Evolutionary conservation across 2,888 invertebrate genomes (phyloP), one percentile per base, ranked within the genome.

Genomic region (Serripes groenlandicus): DNA sequence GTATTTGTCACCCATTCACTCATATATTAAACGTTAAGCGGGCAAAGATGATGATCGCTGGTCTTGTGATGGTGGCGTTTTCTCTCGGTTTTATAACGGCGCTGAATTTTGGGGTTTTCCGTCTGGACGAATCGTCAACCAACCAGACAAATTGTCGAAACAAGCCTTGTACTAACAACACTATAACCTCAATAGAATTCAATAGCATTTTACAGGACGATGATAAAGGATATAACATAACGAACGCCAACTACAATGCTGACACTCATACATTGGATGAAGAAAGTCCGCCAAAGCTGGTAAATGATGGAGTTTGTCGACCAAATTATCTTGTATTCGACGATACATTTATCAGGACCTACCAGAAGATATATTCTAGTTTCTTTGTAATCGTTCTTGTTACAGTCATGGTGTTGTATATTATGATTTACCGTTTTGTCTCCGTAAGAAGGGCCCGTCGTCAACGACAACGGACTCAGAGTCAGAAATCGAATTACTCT

Each of bases 1-100:
- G 92, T 87, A 94, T 94, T 68, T 94, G 93, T 71, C 93, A 93
- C 66, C 94, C 94, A 3, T 93, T 93, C 69, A 86, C 91, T 30
- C 92, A 90, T 35, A 84, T 90, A 15, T 81, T 93, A 49, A 93
- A 88, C 35, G 86, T 90, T 15, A 81, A 86, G 58, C 72, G 91
- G 23, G 91, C 92, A 4, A 88, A 90, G 75, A 56, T 87, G n/a
- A 72, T 87, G 4, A 88, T 91, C 28, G 77, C 83, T 32, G 56
- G 85, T 15, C 75, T 91, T 26, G 87, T 75, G 7, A 21, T 85
- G 9, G 68, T 87, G 0, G 86, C 90, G 9, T 69, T 90, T n/a
- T 77, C 78, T 2, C 78, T 91, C 4, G 90, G 91, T 26, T 70
- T 90, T 5, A 82, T 91, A 23, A 89, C 90, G 0, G 85, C 89